Conservation (phyloP, 1,140 invertebrate genomes). For the Tetragonula clypearis region DNA sequence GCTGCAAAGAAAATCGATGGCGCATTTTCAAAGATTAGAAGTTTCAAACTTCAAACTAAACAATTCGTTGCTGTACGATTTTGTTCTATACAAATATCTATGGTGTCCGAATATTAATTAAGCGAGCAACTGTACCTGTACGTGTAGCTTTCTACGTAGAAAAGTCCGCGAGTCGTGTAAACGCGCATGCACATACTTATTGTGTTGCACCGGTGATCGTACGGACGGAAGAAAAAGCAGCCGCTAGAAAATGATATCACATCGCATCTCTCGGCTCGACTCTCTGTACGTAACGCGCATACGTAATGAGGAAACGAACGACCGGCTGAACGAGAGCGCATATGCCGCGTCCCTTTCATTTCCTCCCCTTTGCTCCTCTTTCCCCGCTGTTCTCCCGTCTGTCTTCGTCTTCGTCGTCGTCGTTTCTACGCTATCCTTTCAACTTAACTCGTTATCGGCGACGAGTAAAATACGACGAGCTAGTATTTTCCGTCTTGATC, state of each 20-base stretch:
- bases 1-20: no score
- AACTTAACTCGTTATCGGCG: neutral
- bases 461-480: constrained; percentile 28
- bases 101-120: no score
- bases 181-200: neutral
- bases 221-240: constrained; percentile 3
- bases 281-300: constrained; percentile 69
- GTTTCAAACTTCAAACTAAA: no score
- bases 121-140: no score
- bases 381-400: neutral
- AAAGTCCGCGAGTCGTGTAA: neutral
- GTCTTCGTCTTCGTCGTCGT: constrained; percentile 3
- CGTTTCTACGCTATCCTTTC: neutral
- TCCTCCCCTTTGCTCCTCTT: neutral
- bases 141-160: no score
- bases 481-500: neutral
- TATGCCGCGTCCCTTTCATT: constrained; percentile 26
- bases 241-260: constrained; percentile 71
- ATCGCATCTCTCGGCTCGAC: constrained; percentile 67
- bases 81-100: no score
- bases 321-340: constrained; percentile 41
- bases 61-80: no score
- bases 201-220: neutral
- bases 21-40: no score
- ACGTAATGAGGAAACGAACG: constrained; percentile 71